phyloP scores from a whole-genome alignment of 2,797 vertebrate genomes.

The Coranthus polyacanthus region DNA sequence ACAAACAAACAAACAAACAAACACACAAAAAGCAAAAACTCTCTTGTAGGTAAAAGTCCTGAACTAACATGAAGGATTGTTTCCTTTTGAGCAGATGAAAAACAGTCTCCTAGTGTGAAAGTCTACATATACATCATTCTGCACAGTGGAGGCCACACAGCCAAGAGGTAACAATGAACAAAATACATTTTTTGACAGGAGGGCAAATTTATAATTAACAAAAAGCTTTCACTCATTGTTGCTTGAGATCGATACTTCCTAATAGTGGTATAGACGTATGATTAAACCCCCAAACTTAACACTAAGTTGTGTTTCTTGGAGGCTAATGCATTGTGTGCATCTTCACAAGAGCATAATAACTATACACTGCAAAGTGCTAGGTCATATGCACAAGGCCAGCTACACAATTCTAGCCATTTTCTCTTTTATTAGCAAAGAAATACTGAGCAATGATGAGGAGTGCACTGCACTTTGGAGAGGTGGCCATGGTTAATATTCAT shows the following conservation, averaged over 20 bases:
- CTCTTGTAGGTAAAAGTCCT: too few species aligned
- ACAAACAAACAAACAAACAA: too few species aligned
- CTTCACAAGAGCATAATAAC: conserved; percentile 18
- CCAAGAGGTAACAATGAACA: too few species aligned
- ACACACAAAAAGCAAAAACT: too few species aligned
- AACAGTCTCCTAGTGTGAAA: too few species aligned
- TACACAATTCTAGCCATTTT: conserved; percentile 6
- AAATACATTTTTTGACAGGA: too few species aligned
- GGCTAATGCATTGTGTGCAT: conserved; percentile 1
- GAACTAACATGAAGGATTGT: too few species aligned
- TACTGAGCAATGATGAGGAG: too few species aligned
- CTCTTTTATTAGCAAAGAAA: background rate
- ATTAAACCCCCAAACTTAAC: conserved; percentile 6
- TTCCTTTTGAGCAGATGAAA: too few species aligned
- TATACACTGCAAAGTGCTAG: conserved; percentile 10
- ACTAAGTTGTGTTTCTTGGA: conserved; percentile 13
- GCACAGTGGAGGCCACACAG: too few species aligned
- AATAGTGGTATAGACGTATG: background rate
- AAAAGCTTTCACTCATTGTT: background rate
- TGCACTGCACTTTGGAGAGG: conserved; percentile 3
- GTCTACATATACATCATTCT: too few species aligned
- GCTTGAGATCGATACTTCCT: conserved; percentile 1
- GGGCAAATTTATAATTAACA: conserved; percentile 6
- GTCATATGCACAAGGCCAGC: conserved; percentile 30
- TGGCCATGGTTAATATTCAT: conserved; percentile 32